Conservation (phyloP, 2,797 vertebrate genomes). For the Acropternis orthonyx region DNA sequence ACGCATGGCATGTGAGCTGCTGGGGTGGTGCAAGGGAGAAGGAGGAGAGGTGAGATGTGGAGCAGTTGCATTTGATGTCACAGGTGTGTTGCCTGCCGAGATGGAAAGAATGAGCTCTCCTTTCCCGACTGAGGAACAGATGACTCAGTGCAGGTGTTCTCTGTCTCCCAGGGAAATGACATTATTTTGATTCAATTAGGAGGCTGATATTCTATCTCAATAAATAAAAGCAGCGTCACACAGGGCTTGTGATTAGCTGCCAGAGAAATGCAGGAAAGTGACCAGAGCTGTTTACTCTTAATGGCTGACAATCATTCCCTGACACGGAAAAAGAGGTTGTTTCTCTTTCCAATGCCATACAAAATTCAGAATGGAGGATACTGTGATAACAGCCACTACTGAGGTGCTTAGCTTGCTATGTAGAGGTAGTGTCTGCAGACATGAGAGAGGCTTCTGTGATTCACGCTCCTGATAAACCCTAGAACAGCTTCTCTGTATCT, state of each 20-base stretch:
- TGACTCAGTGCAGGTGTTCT: conserved; percentile 5
- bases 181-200: conserved; percentile 29
- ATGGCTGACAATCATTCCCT: not conserved
- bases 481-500: not conserved
- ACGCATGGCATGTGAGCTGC: not conserved
- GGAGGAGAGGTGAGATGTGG: not conserved
- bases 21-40: not conserved
- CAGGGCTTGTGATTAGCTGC: not conserved
- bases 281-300: not conserved
- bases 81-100: rapidly evolving
- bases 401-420: not conserved
- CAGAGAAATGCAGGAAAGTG: not conserved
- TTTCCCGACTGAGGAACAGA: not conserved
- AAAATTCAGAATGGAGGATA: not conserved
- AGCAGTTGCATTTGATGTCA: not conserved
- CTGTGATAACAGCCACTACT: not conserved
- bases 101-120: not conserved
- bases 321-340: not conserved
- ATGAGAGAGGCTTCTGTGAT: not conserved
- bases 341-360: not conserved
- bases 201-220: not conserved
- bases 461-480: not conserved
- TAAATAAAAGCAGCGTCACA: not conserved
- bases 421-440: not conserved
- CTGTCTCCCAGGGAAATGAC: not conserved